Evolutionary conservation across 2,888 invertebrate genomes (phyloP), one percentile per base, ranked within the genome.

Genomic region (Campoplex nolae): DNA sequence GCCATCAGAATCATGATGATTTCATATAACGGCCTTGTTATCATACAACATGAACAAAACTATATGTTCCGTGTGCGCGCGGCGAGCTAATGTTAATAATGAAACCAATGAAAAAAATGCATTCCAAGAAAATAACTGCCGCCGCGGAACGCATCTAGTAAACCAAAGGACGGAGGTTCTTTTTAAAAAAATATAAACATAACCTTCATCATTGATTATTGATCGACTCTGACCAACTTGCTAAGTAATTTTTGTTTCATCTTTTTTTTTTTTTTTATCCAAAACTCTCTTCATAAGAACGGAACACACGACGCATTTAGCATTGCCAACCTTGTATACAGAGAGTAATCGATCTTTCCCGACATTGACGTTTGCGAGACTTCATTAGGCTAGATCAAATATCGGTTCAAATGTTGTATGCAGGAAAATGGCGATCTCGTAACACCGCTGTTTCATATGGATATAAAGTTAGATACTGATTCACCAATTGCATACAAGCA

Each of bases 161-260:
- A 65, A 73, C 78, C 73, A 78, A 84, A 83, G 73, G 56, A 13
- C 42, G 11, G n/a, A 62, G 35, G 73, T 38, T 16, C 45, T 35
- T 42, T 13, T 56, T 32, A 65, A 58, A 32, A 51, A 77, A 56
- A 38, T 0, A 23, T 6, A 18, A 35, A 23, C 38, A 74, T n/a
- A 73, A n/a, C 38, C 9, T 7, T 18, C n/a, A 32, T n/a, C 28
- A 42, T 4, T 4, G 11, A n/a, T 67, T 8, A 42, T 82, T 35
- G 13, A 11, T 56, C 28, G 67, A 42, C 67, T 74, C 38, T 71
- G 70, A 81, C 32, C 11, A 48, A 82, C 68, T 45, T 74, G 16
- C 56, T n/a, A 13, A 13, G 16, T 3, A 58, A 38, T 13, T 38
- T 38, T 38, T 0, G 51, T 80, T 48, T 23, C 23, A 23, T 23